Conservation (phyloP, 2,113 vertebrate genomes). For the Paramormyrops kingsleyae region DNA sequence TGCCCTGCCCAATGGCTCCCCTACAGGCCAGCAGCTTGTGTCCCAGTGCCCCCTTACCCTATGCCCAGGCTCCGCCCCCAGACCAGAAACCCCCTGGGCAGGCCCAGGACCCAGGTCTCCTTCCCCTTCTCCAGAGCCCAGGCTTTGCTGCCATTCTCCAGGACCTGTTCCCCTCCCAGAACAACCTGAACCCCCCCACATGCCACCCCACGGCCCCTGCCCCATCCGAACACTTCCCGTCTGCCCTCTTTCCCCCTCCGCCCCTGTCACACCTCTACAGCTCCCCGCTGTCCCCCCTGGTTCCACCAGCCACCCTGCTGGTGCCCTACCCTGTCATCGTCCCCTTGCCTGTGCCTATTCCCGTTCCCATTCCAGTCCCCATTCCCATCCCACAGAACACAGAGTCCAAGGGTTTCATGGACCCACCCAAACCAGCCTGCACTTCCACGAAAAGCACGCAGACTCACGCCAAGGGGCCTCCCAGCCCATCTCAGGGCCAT, state of each 20-base stretch:
- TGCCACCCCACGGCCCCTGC: constrained; percentile 64
- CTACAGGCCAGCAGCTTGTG: constrained; percentile 72
- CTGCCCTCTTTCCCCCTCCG: constrained; percentile 52
- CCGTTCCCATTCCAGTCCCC: constrained; percentile 84
- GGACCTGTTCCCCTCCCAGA: constrained; percentile 81
- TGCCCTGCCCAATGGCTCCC: constrained; percentile 60
- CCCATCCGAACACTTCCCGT: constrained; percentile 55
- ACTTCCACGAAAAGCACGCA: constrained; percentile 79
- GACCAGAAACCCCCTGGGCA: constrained; percentile 75
- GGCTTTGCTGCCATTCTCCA: constrained; percentile 84
- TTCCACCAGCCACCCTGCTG: constrained; percentile 85
- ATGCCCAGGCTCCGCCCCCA: constrained; percentile 67
- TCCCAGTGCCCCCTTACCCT: constrained; percentile 59
- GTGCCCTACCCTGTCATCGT: constrained; percentile 92
- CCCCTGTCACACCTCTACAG: constrained; percentile 73
- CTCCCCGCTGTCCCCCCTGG: constrained; percentile 77
- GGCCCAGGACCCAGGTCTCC: constrained; percentile 70
- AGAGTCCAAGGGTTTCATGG: constrained; percentile 65
- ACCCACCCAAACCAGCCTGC: constrained; percentile 63
- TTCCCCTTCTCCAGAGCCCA: constrained; percentile 78
- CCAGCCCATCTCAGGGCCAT: constrained; percentile 30
- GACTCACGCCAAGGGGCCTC: constrained; percentile 54
- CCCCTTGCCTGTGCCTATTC: constrained; percentile 86
- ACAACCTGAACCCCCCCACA: constrained; percentile 55
- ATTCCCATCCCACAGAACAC: constrained; percentile 70